These are phyloP conservation scores for Acanthis flammea DNA, from an alignment of 2,797 vertebrate genomes.

Conservation along the genomic window DNA sequence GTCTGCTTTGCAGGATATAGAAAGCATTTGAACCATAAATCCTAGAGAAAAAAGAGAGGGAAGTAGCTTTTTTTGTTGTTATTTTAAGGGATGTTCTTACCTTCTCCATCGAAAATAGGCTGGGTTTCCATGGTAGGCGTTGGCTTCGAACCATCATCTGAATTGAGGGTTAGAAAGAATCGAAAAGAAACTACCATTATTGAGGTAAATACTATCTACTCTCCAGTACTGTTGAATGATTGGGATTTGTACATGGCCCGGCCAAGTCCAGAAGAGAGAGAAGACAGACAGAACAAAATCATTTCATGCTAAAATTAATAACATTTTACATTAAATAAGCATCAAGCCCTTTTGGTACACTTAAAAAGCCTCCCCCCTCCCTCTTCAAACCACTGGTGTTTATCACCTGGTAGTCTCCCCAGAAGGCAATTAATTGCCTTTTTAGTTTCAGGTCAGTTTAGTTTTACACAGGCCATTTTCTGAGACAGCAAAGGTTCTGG, in stretches of 20 bases:
- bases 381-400: background rate
- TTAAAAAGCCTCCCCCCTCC: background rate
- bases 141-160: conserved; percentile 97
- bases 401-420: background rate
- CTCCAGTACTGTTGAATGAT: conserved; percentile 99
- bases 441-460: background rate
- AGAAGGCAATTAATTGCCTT: background rate
- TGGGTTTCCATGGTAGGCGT: conserved; percentile 95
- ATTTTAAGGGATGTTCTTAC: conserved; percentile 75
- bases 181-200: conserved; percentile 99
- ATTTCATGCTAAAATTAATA: background rate
- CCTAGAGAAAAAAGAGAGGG: background rate
- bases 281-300: conserved; percentile 35
- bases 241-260: conserved; percentile 97
- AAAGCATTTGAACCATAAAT: conserved; percentile 9
- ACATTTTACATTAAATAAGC: background rate
- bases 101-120: conserved; percentile 89
- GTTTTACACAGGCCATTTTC: background rate
- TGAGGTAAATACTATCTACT: conserved; percentile 99
- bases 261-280: conserved; percentile 82
- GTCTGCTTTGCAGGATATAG: conserved; percentile 18
- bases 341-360: background rate
- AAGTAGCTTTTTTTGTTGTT: background rate
- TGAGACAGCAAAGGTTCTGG: background rate
- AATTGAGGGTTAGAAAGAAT: conserved; percentile 99